These are phyloP conservation scores for Cynoglossus semilaevis DNA, from an alignment of 2,113 vertebrate species.

Conservation along the genomic window DNA sequence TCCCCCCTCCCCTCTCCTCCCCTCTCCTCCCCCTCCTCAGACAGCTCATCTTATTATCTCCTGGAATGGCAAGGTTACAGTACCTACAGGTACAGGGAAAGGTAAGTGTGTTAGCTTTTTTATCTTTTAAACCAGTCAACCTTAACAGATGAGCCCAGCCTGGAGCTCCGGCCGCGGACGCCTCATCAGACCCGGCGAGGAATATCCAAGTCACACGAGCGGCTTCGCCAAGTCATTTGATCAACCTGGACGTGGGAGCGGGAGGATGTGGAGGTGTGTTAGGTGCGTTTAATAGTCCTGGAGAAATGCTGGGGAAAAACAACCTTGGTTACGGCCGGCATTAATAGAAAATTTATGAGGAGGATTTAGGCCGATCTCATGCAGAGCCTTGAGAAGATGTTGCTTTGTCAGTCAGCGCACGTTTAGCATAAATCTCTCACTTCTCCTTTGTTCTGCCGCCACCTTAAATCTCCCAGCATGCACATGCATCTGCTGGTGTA, in stretches of 20 bases:
- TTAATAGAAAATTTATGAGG: slow-evolving; percentile 76
- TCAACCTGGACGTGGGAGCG: slow-evolving; percentile 49
- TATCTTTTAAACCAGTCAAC: slow-evolving; percentile 62
- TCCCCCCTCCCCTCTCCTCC: neutral
- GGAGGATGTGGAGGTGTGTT: slow-evolving; percentile 55
- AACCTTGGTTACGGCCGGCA: slow-evolving; percentile 70
- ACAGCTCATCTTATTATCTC: slow-evolving; percentile 68
- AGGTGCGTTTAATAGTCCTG: slow-evolving; percentile 66
- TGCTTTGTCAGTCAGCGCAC: slow-evolving; percentile 72
- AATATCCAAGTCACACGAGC: slow-evolving; percentile 60
- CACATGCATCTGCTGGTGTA: slow-evolving; percentile 25
- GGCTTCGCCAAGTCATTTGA: slow-evolving; percentile 47
- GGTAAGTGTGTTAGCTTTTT: slow-evolving; percentile 55
- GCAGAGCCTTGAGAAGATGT: slow-evolving; percentile 66
- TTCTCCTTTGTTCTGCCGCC: slow-evolving; percentile 47
- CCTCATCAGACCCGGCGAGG: slow-evolving; percentile 52
- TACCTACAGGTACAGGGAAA: slow-evolving; percentile 66
- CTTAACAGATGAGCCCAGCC: slow-evolving; percentile 43
- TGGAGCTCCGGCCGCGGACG: slow-evolving; percentile 46
- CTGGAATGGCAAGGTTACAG: slow-evolving; percentile 62
- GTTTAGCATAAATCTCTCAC: slow-evolving; percentile 72
- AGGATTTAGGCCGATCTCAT: slow-evolving; percentile 66
- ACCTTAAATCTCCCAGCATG: slow-evolving; percentile 52
- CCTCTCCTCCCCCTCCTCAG: slow-evolving; percentile 22
- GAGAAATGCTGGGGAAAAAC: slow-evolving; percentile 49